Evolutionary conservation across 1,140 invertebrate species (phyloP).

Genomic region (Eupeodes corollae): DNA sequence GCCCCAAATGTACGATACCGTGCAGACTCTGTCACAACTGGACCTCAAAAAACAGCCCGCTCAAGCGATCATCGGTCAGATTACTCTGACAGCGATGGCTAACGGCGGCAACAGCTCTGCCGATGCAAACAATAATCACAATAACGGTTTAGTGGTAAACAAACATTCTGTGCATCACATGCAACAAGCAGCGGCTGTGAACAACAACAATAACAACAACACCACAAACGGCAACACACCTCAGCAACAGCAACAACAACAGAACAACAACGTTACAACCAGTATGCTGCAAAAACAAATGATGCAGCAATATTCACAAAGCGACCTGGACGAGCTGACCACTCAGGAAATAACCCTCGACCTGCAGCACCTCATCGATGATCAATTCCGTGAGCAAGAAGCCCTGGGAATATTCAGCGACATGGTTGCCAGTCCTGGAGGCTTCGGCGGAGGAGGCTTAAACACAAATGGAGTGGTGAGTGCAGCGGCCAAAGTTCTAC

Average conservation of each 20-base stretch:
- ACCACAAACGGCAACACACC: slow-evolving; percentile 19
- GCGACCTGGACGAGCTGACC: slow-evolving; percentile 74
- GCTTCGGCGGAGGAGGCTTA: slow-evolving; percentile 38
- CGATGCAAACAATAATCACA: slow-evolving; percentile 35
- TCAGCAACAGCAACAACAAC: slow-evolving; percentile 33
- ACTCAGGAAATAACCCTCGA: slow-evolving; percentile 81
- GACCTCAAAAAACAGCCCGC: slow-evolving; percentile 36
- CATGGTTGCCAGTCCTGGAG: slow-evolving; percentile 53
- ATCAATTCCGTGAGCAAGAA: slow-evolving; percentile 69
- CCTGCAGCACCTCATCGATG: slow-evolving; percentile 78
- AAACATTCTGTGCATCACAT: slow-evolving; percentile 32
- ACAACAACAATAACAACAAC: slow-evolving; percentile 34
- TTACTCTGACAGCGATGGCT: slow-evolving; percentile 40
- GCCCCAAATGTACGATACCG: slow-evolving; percentile 56
- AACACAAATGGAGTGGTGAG: slow-evolving; percentile 33
- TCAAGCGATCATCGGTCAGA: slow-evolving; percentile 39
- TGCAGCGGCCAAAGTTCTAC: slow-evolving; percentile 35
- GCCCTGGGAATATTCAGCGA: slow-evolving; percentile 63
- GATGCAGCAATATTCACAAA: slow-evolving; percentile 54
- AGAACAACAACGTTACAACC: slow-evolving; percentile 32
- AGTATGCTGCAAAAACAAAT: slow-evolving; percentile 36
- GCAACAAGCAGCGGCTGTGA: slow-evolving; percentile 34
- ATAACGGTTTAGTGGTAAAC: slow-evolving; percentile 26
- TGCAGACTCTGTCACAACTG: slow-evolving; percentile 30
- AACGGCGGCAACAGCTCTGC: slow-evolving; percentile 25